Base-by-base conservation (phyloP, 2,113 vertebrate species). In the Psittacula cyanocephala region DNA sequence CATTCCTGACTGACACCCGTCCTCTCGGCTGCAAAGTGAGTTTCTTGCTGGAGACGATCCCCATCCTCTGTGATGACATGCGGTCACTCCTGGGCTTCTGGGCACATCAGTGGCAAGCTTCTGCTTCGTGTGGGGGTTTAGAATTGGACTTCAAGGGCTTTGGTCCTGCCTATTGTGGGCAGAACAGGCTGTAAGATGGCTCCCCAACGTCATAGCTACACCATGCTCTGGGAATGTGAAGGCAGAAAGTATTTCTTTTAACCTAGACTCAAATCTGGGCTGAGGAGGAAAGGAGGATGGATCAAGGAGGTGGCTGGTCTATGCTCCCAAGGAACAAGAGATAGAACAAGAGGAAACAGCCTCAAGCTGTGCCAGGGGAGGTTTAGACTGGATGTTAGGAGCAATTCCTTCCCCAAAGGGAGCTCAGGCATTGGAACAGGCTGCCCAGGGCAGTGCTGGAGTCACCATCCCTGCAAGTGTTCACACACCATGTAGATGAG, bases 171-270 rank as follows among this genome's bases (percentile, higher is more conserved):
- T 65, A 44, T 1, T 37, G 52, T 28, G 46, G 55, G 13, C 53
- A 57, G 41, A 62, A 33, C 0, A 0, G 17, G 33, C 13, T 76
- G 39, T 39, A 37, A 60, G 76, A 10, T 50, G 80, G 11, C 7
- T 68, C 29, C 41, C 7, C 41, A 29, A 60, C 24, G 27, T 9
- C 3, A 8, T 1, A 63, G 47, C 10, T 41, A 19, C 18, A 18
- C 28, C 33, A 17, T 0, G 0, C 7, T 50, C 46, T 4, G 25
- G 10, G 27, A 27, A 13, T 31, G 28, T 6, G 14, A 86, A 8
- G 3, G 53, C 10, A 68, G 19, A 43, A 80, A 33, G 6, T 5
- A 9, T 22, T 75, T 62, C 7, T 69, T 76, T 64, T 47, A 62
- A 69, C 5, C 12, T 4, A 47, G 70, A 24, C 72, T 17, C 19